Conservation (phyloP, 1,140 invertebrate species). For the Micrasema longulum region DNA sequence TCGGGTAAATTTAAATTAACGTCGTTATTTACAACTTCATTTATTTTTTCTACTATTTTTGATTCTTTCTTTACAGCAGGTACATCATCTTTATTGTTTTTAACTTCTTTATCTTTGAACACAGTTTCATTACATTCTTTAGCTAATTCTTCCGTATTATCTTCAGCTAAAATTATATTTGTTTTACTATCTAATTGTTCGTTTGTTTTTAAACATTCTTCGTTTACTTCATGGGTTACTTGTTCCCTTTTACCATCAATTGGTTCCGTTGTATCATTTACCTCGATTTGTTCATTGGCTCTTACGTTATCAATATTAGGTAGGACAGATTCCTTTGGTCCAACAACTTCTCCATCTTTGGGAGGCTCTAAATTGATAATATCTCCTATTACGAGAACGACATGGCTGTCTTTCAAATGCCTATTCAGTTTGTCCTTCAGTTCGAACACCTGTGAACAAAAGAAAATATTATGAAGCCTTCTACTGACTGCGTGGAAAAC, state of each 20-base stretch:
- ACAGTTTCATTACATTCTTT: background rate
- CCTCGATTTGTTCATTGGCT: background rate
- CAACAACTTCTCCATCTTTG: background rate
- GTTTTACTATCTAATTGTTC: background rate
- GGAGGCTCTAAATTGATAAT: conserved; percentile 22
- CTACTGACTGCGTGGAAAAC: too few relatives aligned
- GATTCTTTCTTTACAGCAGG: background rate
- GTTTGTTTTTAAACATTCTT: background rate
- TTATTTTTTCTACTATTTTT: background rate
- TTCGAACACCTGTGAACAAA: conserved; percentile 50
- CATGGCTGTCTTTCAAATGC: conserved; percentile 51
- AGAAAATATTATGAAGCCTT: conserved; percentile 1
- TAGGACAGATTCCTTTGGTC: too few relatives aligned
- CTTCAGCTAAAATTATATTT: background rate
- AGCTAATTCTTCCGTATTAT: background rate
- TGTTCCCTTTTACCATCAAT: background rate
- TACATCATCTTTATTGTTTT: background rate
- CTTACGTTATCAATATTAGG: background rate
- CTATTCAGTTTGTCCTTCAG: conserved; percentile 51
- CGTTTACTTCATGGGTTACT: background rate
- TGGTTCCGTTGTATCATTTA: background rate
- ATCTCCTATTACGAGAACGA: conserved; percentile 49
- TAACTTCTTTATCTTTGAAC: background rate
- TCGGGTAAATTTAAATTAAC: background rate
- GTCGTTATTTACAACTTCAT: background rate